phyloP scores from a whole-genome alignment of 2,888 invertebrate species.

The Leucoma salicis region DNA sequence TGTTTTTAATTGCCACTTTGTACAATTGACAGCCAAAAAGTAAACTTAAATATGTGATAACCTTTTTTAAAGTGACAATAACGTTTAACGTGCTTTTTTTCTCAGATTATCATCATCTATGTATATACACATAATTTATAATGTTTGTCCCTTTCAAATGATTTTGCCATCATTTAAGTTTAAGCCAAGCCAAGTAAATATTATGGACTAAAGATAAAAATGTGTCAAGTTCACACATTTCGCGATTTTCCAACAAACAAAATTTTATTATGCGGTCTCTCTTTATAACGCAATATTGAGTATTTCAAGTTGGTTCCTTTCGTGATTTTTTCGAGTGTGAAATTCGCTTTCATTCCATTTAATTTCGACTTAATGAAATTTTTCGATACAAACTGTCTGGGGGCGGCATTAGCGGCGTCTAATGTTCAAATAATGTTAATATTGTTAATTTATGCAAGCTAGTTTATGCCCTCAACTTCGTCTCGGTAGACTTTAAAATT shows the following conservation, averaged over 20 bases:
- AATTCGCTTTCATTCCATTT: slow-evolving; percentile 69
- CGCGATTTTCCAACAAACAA: slow-evolving; percentile 46
- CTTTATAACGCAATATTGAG: slow-evolving; percentile 64
- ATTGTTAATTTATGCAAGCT: slow-evolving; percentile 57
- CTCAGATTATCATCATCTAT: no score
- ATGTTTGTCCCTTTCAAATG: no score
- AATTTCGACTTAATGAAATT: slow-evolving; percentile 69
- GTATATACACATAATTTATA: no score
- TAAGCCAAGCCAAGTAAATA: no score
- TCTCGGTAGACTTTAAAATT: no score
- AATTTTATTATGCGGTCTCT: slow-evolving; percentile 66
- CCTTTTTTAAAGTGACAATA: no score
- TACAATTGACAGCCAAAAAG: no score
- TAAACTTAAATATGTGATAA: no score
- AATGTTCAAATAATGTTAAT: slow-evolving; percentile 46
- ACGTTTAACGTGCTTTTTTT: no score
- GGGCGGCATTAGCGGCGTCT: slow-evolving; percentile 23
- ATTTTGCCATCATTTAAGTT: no score
- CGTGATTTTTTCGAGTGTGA: slow-evolving; percentile 68
- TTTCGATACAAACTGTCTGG: slow-evolving; percentile 49
- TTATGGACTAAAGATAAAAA: neutral
- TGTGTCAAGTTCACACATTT: slow-evolving; percentile 26
- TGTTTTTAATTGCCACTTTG: no score
- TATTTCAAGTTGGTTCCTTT: slow-evolving; percentile 62
- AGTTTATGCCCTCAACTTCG: no score